Base-by-base conservation (phyloP, 2,888 invertebrate species). In the Drosophila monieri region DNA sequence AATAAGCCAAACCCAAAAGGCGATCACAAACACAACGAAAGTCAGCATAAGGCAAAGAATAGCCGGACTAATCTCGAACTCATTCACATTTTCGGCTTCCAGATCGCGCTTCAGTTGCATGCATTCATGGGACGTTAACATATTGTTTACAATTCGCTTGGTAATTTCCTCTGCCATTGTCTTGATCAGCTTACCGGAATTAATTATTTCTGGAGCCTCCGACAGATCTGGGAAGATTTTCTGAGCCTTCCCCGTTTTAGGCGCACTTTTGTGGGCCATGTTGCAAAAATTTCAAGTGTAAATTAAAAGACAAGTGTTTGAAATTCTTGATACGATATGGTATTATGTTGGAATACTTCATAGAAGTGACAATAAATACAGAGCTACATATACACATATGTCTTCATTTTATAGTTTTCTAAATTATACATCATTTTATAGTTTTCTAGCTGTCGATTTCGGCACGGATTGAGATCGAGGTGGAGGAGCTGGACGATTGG, bases 121-220 rank as follows among this genome's bases (percentile, higher is more conserved):
- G 30, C 79, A 80, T 27, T 80, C 83, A 6, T 55, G 70, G 1
- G 56, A 27, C 23, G 85, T 76, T 10, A 80, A 78, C 1, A 80
- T 59, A 14, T 70, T 74, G 3, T 21, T 27, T 10, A n/a, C 6
- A 15, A 41, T 49, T 8, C 0, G 14, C 12, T 43, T 9, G 9
- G 4, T 14, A 10, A 5, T 8, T 2, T 39, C 23, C 6, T 25
- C 47, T 30, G 46, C 46, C 35, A 44, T 46, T 9, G 12, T 35
- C 0, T 21, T 32, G 10, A 32, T 12, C 15, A 23, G 3, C 30
- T 18, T 15, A 18, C 18, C 9, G 15, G 10, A 18, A 8, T 41
- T 8, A 18, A 21, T 21, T 1, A 3, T 18, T 21, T 30, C 21
- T 10, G 44, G 18, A 10, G 43, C 5, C 3, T 18, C 9, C 3